A percentile compares a stretch with the other conserved stretches of the same genome.
These are phyloP conservation scores for Fregetta grallaria DNA, from an alignment of 2,113 vertebrate genomes.

Conservation along the genomic window DNA sequence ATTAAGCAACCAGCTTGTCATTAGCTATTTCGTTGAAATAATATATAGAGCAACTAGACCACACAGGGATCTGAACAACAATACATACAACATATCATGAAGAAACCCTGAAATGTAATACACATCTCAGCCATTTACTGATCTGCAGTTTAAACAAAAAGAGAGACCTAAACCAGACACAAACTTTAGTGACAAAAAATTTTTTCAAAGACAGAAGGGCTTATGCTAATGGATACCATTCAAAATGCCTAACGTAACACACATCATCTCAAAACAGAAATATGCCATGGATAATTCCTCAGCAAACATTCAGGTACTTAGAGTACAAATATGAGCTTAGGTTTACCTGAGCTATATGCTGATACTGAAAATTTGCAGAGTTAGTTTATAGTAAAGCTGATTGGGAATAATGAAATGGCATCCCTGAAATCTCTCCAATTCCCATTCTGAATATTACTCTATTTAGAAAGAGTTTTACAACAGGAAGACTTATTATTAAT, in stretches of 20 bases:
- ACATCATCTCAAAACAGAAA: not conserved
- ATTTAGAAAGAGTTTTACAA: conserved; percentile 37
- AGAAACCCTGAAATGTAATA: conserved; percentile 15
- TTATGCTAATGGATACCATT: not conserved
- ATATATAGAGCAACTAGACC: conserved; percentile 23
- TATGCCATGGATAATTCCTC: not conserved
- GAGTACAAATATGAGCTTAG: not conserved
- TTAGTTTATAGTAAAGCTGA: conserved; percentile 37
- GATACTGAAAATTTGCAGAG: not conserved
- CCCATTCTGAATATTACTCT: not conserved
- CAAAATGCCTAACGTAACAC: not conserved
- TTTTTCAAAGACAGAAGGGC: not conserved
- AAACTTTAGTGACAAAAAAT: not conserved
- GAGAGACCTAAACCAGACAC: not conserved
- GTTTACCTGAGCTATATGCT: not conserved
- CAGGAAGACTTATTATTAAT: conserved; percentile 26
- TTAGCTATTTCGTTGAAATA: not conserved
- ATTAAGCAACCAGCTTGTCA: conserved; percentile 26
- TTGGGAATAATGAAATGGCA: conserved; percentile 6
- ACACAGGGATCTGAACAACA: conserved; percentile 32
- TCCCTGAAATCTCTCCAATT: not conserved
- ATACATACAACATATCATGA: not conserved
- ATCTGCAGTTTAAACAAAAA: conserved; percentile 42
- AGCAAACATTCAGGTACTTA: not conserved
- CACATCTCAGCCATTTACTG: not conserved